Base-by-base conservation (phyloP, 1,140 invertebrate species). In the Zaprionus ghesquierei region DNA sequence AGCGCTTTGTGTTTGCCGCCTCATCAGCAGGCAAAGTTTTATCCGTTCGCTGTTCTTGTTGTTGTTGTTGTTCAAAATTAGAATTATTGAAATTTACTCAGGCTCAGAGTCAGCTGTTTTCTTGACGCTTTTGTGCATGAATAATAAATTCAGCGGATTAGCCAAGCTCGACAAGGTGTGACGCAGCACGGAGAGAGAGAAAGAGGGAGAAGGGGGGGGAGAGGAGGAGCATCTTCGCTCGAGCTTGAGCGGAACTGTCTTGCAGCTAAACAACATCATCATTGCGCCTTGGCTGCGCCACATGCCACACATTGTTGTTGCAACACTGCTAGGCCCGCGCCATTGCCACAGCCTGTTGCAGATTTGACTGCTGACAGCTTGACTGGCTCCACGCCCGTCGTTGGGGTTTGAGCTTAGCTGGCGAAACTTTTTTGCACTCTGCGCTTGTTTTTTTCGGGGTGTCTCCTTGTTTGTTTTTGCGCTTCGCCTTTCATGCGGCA, bases 21-120 rank as follows among this genome's bases (percentile, higher is more conserved):
- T 61, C 71, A 55, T 69, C 60, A 71, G 59, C 27, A 46, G 56
- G 59, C 20, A 56, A 64, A 53, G 50, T 64, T 70, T 70, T 64
- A n/a, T n/a, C n/a, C n/a, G n/a, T n/a, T 61, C 38, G 27, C 18
- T 77, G 59, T n/a, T n/a, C 81, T 81, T 75, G 44, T 68, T 81
- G 75, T 35, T 75, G 12, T 25, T 66, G 62, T 53, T 51, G 25
- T n/a, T n/a, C n/a, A n/a, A 81, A 81, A 79, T 86, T 86, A 77
- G 75, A 86, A 87, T 86, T 86, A 89, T 86, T 86, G 82, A 86
- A 86, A 86, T 86, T 86, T 86, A 62, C 79, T 81, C 71, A 78
- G 63, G 35, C 35, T 15, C n/a, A 41, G 64, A 79, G 82, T 82
- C 82, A 82, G 84, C 82, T 89, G 82, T 72, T 79, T 87, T 87